phyloP scores from a whole-genome alignment of 2,888 invertebrate genomes.

The Tanytarsus gracilentus region DNA sequence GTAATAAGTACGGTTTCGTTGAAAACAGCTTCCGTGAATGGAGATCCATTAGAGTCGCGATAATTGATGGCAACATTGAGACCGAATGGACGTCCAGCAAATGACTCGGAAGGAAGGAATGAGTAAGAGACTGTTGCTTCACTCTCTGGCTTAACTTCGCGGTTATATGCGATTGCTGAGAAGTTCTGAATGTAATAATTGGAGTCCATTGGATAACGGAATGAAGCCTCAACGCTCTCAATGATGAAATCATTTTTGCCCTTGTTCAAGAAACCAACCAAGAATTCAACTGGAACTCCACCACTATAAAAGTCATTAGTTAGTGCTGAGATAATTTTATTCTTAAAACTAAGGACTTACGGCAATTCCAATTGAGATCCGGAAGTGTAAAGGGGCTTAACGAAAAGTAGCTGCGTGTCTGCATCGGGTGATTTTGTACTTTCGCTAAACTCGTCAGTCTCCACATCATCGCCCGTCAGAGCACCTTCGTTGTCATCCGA shows the following conservation, averaged over 20 bases:
- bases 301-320: slow-evolving; percentile 49
- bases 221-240: slow-evolving; percentile 92
- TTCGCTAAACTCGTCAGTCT: slow-evolving; percentile 47
- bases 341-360: not conserved
- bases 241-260: slow-evolving; percentile 84
- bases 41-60: slow-evolving; percentile 60
- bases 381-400: slow-evolving; percentile 57
- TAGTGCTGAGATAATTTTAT: slow-evolving; percentile 55
- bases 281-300: slow-evolving; percentile 84
- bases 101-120: slow-evolving; percentile 92
- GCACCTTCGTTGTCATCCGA: slow-evolving; percentile 37
- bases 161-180: slow-evolving; percentile 79
- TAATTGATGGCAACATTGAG: slow-evolving; percentile 87
- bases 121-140: slow-evolving; percentile 94
- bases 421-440: slow-evolving; percentile 79
- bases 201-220: slow-evolving; percentile 98
- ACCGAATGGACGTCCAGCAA: slow-evolving; percentile 93
- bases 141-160: slow-evolving; percentile 77
- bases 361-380: slow-evolving; percentile 57
- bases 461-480: slow-evolving; percentile 52
- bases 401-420: slow-evolving; percentile 84
- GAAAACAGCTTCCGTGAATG: slow-evolving; percentile 79
- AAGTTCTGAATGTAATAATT: slow-evolving; percentile 98
- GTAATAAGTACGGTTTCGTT: slow-evolving; percentile 95
- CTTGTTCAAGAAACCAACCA: slow-evolving; percentile 94